These are phyloP conservation scores for Carterocephalus palaemon DNA, from an alignment of 2,888 invertebrate genomes.

Conservation along the genomic window DNA sequence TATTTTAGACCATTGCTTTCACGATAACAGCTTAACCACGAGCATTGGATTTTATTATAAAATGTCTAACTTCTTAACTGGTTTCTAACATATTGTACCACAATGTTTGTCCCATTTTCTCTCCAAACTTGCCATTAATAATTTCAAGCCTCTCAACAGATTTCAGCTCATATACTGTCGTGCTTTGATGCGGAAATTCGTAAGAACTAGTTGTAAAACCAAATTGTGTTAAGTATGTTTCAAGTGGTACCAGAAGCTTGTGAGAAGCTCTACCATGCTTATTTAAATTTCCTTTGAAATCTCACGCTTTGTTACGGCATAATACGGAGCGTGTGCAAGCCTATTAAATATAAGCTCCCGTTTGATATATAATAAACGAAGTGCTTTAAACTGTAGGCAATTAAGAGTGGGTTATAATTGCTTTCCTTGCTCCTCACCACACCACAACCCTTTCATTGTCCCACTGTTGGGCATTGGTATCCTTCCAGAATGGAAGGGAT, in stretches of 20 bases:
- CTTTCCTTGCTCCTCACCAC: too few species aligned
- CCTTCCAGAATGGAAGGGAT: too few species aligned
- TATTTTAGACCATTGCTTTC: constrained; percentile 6
- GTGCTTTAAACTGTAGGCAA: constrained; percentile 19
- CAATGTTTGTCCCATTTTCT: constrained; percentile 3
- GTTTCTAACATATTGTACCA: neutral
- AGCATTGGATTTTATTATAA: constrained; percentile 7
- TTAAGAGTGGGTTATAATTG: too few species aligned
- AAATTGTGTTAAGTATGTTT: constrained; percentile 18
- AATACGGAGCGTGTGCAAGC: constrained; percentile 11
- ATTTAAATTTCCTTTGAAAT: constrained; percentile 26
- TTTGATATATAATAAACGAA: constrained; percentile 23
- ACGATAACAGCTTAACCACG: constrained; percentile 8
- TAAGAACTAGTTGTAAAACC: constrained; percentile 10
- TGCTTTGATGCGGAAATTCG: constrained; percentile 3
- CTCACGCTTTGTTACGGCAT: constrained; percentile 20
- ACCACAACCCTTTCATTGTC: too few species aligned
- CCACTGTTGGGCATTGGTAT: too few species aligned
- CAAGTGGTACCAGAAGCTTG: constrained; percentile 13
- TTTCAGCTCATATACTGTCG: constrained; percentile 5
- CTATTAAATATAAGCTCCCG: constrained; percentile 12
- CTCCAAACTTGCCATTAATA: neutral
- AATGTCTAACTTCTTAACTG: neutral
- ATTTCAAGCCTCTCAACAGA: constrained; percentile 5
- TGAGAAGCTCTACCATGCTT: constrained; percentile 17